These are phyloP conservation scores for Lithophane ornitopus DNA, from an alignment of 2,888 invertebrate species.

Conservation along the genomic window DNA sequence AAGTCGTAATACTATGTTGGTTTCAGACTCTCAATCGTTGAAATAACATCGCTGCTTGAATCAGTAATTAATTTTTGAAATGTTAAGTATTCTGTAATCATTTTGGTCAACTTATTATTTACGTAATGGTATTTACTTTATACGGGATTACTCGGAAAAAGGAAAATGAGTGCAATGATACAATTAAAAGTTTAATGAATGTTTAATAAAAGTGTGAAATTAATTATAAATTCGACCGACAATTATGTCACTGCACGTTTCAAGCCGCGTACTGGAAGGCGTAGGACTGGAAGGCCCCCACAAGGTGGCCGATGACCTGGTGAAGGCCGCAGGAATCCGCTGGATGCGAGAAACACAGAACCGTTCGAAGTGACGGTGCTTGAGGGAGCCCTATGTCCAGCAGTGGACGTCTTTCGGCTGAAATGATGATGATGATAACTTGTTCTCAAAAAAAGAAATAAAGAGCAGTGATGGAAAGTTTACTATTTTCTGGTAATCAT, in stretches of 20 bases:
- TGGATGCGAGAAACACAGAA: too few relatives aligned
- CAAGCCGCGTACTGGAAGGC: too few relatives aligned
- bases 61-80: background rate
- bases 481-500: background rate
- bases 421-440: too few relatives aligned
- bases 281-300: too few relatives aligned
- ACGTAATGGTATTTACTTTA: background rate
- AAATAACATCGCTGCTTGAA: background rate
- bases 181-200: background rate
- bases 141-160: background rate
- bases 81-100: background rate
- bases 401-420: too few relatives aligned
- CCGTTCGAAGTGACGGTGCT: too few relatives aligned
- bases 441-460: too few relatives aligned
- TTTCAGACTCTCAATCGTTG: background rate
- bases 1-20: too few relatives aligned
- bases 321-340: too few relatives aligned
- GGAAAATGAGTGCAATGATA: conserved; percentile 1
- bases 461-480: background rate
- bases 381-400: too few relatives aligned
- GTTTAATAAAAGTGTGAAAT: conserved; percentile 3
- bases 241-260: background rate
- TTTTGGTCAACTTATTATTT: background rate
- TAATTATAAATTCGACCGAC: background rate
- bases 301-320: too few relatives aligned